Base-by-base conservation (phyloP, 1,140 invertebrate genomes). In the Pentalonia nigronervosa region DNA sequence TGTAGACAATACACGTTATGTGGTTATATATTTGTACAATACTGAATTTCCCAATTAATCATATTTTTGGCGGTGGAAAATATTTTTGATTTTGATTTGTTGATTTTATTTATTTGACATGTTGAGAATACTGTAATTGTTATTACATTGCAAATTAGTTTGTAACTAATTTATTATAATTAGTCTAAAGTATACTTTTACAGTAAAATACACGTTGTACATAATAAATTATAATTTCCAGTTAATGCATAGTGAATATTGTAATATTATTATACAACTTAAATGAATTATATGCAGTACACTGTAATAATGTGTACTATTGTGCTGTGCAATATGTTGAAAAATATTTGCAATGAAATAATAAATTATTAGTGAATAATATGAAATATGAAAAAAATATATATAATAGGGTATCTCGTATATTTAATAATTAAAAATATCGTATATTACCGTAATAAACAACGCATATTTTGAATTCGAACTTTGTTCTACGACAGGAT, bases 171-270 rank as follows among this genome's bases (percentile, higher is more conserved):
- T 76, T 76, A 76, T 76, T 76, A 76, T 17, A 34, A 76, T 76
- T 76, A 76, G n/a, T 76, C n/a, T n/a, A 76, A 76, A 76, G 60
- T 76, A n/a, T 76, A 76, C 60, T 76, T 76, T 76, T 76, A 76
- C 60, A 76, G n/a, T 76, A 76, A 76, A 76, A 76, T 76, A 76
- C 30, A 76, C 60, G n/a, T n/a, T 76, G 60, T 30, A 76, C n/a
- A 76, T n/a, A 76, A 76, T 76, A 76, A 76, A 76, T 76, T n/a
- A 76, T 30, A 76, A 76, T 76, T 76, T 76, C n/a, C n/a, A 76
- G 60, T 76, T 76, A 76, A 76, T 76, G 60, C 60, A n/a, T 76
- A n/a, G n/a, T 76, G 60, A 76, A 76, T 76, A 76, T 76, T 76
- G 60, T 34, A n/a, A n/a, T n/a, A 76, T 76, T 76, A 76, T 76